phyloP scores from a whole-genome alignment of 1,140 invertebrate species.

The Hyposmocoma kahamanoa region DNA sequence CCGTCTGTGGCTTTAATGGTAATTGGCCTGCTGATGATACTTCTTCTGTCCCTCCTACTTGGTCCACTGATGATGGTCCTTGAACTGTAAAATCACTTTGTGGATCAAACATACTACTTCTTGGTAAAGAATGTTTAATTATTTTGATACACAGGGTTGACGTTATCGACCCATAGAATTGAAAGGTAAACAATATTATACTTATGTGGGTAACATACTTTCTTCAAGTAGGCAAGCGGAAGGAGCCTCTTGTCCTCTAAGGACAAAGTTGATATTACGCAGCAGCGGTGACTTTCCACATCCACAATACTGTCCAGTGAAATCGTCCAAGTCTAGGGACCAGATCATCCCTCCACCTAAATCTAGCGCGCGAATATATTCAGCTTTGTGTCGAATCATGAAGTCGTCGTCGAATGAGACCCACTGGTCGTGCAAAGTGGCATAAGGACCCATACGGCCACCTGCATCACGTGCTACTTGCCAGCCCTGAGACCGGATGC shows the following conservation, averaged over 20 bases:
- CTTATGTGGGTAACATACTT: too few species aligned
- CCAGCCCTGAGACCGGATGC: constrained; percentile 79
- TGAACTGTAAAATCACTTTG: too few species aligned
- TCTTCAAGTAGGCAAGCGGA: constrained; percentile 51
- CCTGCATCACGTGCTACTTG: constrained; percentile 78
- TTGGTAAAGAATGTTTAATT: too few species aligned
- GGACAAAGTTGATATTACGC: constrained; percentile 77
- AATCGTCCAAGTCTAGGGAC: constrained; percentile 85
- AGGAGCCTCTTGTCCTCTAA: constrained; percentile 66
- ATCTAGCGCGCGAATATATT: constrained; percentile 83
- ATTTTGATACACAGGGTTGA: too few species aligned
- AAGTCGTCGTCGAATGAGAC: constrained; percentile 88
- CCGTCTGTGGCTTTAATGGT: too few species aligned
- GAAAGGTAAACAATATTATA: too few species aligned
- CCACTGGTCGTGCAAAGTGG: constrained; percentile 85
- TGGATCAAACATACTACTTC: too few species aligned
- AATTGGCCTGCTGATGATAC: too few species aligned
- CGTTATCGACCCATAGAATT: too few species aligned
- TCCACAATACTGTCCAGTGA: constrained; percentile 80
- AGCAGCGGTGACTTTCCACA: constrained; percentile 88
- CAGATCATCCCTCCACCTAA: constrained; percentile 91
- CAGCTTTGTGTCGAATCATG: constrained; percentile 82
- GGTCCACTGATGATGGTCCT: too few species aligned
- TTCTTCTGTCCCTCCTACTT: too few species aligned
- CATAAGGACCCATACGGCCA: constrained; percentile 84